Base-by-base conservation (phyloP, 2,888 invertebrate genomes). In the Phyllotreta cruciferae region DNA sequence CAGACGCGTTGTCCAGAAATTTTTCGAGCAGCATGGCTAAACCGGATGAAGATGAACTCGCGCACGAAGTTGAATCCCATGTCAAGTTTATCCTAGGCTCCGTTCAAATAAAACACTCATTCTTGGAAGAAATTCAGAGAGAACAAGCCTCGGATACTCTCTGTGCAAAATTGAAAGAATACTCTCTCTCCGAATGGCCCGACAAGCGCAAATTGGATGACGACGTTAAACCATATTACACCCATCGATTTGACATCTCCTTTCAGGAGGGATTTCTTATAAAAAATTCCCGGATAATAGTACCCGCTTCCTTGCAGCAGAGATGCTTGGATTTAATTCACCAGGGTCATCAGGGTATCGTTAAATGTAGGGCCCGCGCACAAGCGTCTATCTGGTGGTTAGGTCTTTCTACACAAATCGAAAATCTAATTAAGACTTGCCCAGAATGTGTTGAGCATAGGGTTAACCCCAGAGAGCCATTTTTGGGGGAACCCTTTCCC, bases 391-490 rank as follows among this genome's bases (percentile, higher is more conserved):
- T 24, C 4, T 24, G 24, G 24, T 24, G 24, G 24, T 4, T 4
- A 1, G 24, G 24, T 4, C 24, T 24, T 24, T 24, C 24, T 4
- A 24, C 24, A 24, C 24, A 24, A 24, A 24, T 24, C 24, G 66
- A 71, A 63, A 68, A 72, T 53, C 14, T 67, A 24, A 57, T 71
- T 14, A 35, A 42, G 24, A 66, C 61, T 38, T 71, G 67, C 60
- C 64, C 64, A 34, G 53, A 44, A 5, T 72, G 69, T 60, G 50
- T 69, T 11, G 56, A 70, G 50, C 41, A 68, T 13, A 8, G 65
- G 13, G 45, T 13, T n/a, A 70, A 67, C 56, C 50, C 35, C 36
- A 69, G 62, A 55, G 67, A 71, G n/a, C n/a, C n/a, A n/a, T n/a
- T n/a, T n/a, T n/a, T n/a, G n/a, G n/a, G n/a, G n/a, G n/a, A n/a